Evolutionary conservation across 2,888 invertebrate species (phyloP), one percentile per base, ranked within the genome.

Genomic region (Drosophila acutilabella): DNA sequence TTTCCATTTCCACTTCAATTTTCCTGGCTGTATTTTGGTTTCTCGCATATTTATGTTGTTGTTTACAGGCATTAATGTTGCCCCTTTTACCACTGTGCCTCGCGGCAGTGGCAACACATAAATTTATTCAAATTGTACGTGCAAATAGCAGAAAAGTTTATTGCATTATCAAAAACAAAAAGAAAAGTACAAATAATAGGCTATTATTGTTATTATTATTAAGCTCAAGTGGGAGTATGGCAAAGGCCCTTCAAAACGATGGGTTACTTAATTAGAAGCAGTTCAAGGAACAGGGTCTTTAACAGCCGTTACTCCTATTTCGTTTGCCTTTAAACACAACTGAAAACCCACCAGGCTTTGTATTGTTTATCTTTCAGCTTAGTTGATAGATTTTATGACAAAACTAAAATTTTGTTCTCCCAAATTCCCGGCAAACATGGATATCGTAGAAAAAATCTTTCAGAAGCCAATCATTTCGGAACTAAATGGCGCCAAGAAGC

Each of bases 121-220:
- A 81, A 88, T 83, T 89, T 81, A 83, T 88, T 69, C 71, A 72
- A 84, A 81, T 81, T 78, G 74, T 88, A 81, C 88, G 79, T 81
- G 81, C 84, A 71, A 87, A 80, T 86, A 80, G 72, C 41, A 64
- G 13, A 61, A 51, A 73, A 60, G 64, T 78, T 83, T 83, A 87
- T 80, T 64, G 58, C 79, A 33, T 36, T 40, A 50, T 16, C 51
- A 54, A 51, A 40, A 38, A 38, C 7, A 38, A 36, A 1, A 2
- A 23, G 23, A 30, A 38, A 13, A 38, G 11, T 16, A 47, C 45
- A 53, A n/a, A 72, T 51, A 61, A 72, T 61, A 50, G 50, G 8
- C 53, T 53, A 72, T 61, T 66, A 78, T 78, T 61, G 41, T 60
- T 42, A 51, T 60, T 48, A 61, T 53, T 40, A 38, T 41, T 40